Percentiles rank a stretch among this genome's conserved stretches.
Conservation (phyloP, 2,797 vertebrate genomes). For the Bovichtus variegatus region DNA sequence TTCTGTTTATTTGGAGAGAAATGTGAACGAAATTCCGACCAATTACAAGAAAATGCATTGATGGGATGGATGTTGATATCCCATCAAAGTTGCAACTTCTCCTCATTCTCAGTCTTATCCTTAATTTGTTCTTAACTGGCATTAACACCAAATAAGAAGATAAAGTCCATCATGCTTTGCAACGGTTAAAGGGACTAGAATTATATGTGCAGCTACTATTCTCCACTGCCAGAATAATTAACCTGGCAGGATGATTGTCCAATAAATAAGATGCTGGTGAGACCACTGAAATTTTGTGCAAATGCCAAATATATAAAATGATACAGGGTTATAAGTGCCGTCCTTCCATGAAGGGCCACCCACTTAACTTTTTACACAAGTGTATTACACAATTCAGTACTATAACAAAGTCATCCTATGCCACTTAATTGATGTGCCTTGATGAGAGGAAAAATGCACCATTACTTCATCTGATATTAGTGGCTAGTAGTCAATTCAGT, state of each 20-base stretch:
- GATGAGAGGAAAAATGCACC: conserved; percentile 1
- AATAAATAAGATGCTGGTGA: conserved; percentile 21
- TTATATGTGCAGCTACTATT: not conserved
- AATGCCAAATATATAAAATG: conserved; percentile 26
- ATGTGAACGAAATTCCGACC: not conserved
- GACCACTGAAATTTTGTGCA: conserved; percentile 2
- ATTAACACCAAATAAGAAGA: not conserved
- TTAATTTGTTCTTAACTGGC: not conserved
- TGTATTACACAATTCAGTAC: not conserved
- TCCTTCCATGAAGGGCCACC: not conserved
- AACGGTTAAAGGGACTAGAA: not conserved
- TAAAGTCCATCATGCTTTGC: not conserved
- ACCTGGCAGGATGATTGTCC: conserved; percentile 17
- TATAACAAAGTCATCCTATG: not conserved
- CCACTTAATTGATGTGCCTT: not conserved
- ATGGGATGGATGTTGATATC: not conserved
- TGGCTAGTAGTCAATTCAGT: not conserved
- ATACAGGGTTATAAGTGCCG: not conserved
- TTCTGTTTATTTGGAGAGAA: not conserved
- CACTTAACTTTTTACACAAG: not conserved
- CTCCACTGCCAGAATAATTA: conserved; percentile 1
- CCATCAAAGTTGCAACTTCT: not conserved
- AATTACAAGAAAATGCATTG: not conserved
- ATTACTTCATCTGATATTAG: not conserved
- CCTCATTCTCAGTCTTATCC: not conserved